Base-by-base conservation (phyloP, 2,888 invertebrate genomes). In the Coecobrya sp. region DNA sequence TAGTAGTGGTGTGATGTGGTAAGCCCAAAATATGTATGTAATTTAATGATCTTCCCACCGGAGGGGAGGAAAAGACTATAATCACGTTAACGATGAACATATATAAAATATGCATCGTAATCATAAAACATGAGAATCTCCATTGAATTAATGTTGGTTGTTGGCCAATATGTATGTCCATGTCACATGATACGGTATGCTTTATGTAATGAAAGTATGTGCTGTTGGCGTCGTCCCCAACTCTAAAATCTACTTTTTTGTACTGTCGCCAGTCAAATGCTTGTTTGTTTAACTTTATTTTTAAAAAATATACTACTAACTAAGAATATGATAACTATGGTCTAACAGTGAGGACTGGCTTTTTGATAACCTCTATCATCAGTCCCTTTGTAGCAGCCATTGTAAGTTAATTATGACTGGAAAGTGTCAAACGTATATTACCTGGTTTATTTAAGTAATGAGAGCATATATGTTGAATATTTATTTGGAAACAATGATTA, bases 371-470 rank as follows among this genome's bases (percentile, higher is more conserved):
- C 10, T 94, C 95, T 11, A 95, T 95, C n/a, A 91, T 95, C 5
- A 95, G 95, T 22, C 98, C 98, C 0, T 98, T 98, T 95, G 97
- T 98, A 1, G 98, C 98, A 13, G 98, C 98, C 95, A 96, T 98
- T 95, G 97, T 97, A 95, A 96, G 96, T 95, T 55, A 49, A 49
- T 49, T 49, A 16, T 52, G 55, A 55, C 30, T 4, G 2, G 5
- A 65, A 65, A 59, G 11, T 79, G 7, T 7, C 2, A 45, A 45
- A 22, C 1, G 13, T 5, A 7, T 36, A 36, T 36, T 36, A 36
- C 36, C 36, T 36, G 7, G 2, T 2, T 7, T 36, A 36, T 4
- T 2, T 36, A 36, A 36, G 7, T 36, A 36, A 36, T 4, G 2
- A 7, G 7, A 36, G 36, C 36, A 36, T n/a, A n/a, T n/a, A n/a